These are phyloP conservation scores for Sitodiplosis mosellana DNA, from an alignment of 1,140 invertebrate genomes.

Conservation along the genomic window DNA sequence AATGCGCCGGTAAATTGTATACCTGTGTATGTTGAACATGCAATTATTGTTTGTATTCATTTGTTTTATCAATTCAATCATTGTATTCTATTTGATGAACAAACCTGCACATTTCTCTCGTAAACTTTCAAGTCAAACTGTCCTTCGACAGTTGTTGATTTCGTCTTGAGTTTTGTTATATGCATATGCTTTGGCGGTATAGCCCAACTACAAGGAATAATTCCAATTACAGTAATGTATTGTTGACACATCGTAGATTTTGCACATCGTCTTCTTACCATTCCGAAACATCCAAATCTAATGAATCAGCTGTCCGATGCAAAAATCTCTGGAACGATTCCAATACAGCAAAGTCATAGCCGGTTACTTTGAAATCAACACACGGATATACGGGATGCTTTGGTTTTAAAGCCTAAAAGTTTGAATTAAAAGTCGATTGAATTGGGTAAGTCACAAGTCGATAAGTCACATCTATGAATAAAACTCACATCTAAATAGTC, in stretches of 20 bases:
- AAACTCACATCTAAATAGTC: conserved; percentile 32
- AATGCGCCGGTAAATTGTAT: conserved; percentile 31
- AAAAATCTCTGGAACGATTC: conserved; percentile 64
- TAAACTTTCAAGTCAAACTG: conserved; percentile 58
- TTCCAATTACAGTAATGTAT: conserved; percentile 1
- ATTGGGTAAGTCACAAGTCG: conserved; percentile 2
- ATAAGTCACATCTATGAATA: too few relatives aligned
- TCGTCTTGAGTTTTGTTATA: conserved; percentile 48
- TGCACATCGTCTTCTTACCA: conserved; percentile 29
- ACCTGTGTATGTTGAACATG: conserved; percentile 29
- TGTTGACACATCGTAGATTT: not conserved
- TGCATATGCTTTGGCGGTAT: conserved; percentile 45
- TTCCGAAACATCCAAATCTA: conserved; percentile 59
- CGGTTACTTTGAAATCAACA: conserved; percentile 59
- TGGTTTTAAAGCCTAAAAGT: conserved; percentile 36
- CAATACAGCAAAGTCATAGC: conserved; percentile 62
- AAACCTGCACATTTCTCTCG: conserved; percentile 55
- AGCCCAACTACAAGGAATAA: conserved; percentile 38
- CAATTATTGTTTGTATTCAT: too few relatives aligned
- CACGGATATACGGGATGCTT: conserved; percentile 50
- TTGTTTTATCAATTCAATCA: conserved; percentile 4
- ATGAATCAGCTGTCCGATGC: conserved; percentile 45
- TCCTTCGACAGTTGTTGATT: conserved; percentile 38
- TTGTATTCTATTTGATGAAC: conserved; percentile 4
- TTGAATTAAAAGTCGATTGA: not conserved